Percentiles rank a stretch among this genome's conserved stretches.
phyloP scores from a whole-genome alignment of 37 sponge, comb jelly and placozoan species.

The Ephydatia muelleri region DNA sequence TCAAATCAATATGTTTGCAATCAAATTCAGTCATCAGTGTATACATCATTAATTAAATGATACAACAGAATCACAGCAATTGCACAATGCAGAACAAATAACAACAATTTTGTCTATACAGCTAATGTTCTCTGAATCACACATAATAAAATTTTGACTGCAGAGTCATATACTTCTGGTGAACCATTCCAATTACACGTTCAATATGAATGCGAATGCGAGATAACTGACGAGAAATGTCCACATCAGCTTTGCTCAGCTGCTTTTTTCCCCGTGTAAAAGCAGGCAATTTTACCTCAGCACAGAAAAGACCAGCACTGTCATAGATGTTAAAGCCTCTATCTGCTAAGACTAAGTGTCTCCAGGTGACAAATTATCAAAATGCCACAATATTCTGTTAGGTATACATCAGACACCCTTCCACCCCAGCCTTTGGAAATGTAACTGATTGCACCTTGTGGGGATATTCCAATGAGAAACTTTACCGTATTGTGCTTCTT shows the following conservation, averaged over 20 bases:
- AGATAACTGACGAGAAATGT: conserved; percentile 37
- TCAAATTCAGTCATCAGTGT: not conserved
- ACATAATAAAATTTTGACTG: conserved; percentile 48
- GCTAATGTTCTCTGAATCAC: conserved; percentile 18
- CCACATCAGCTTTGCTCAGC: conserved; percentile 52
- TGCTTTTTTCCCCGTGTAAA: conserved; percentile 76
- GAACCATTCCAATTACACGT: conserved; percentile 56
- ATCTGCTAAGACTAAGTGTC: conserved; percentile 54
- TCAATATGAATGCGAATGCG: conserved; percentile 71
- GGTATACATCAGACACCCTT: conserved; percentile 47
- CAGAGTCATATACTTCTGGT: conserved; percentile 57
- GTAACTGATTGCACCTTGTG: conserved; percentile 67
- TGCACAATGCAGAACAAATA: conserved; percentile 51
- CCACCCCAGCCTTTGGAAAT: conserved; percentile 79
- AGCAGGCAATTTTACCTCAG: conserved; percentile 54
- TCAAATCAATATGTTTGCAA: not conserved
- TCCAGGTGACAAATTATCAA: conserved; percentile 18
- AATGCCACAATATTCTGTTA: conserved; percentile 68
- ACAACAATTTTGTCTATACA: conserved; percentile 53
- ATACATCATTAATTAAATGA: conserved; percentile 19
- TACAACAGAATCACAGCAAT: conserved; percentile 55
- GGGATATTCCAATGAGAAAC: conserved; percentile 55
- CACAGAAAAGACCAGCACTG: conserved; percentile 47
- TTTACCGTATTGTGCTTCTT: conserved; percentile 75
- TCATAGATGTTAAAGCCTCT: conserved; percentile 63